phyloP scores from a whole-genome alignment of 2,888 invertebrate genomes.

The Cremastinae sp. region DNA sequence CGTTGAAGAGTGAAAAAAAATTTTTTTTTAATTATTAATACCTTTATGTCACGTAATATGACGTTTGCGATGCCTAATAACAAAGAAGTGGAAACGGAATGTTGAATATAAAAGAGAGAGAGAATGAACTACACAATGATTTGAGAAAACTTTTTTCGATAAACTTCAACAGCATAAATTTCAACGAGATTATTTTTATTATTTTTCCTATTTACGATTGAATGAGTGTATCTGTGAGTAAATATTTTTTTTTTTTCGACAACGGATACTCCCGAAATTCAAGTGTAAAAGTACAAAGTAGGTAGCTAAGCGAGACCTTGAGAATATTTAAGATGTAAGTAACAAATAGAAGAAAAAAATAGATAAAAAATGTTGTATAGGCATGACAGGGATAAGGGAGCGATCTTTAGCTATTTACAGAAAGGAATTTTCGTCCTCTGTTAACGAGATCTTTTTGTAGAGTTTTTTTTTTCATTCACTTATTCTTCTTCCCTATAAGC shows the following conservation, averaged over 20 bases:
- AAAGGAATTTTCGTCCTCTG: slow-evolving; percentile 33
- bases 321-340: slow-evolving; percentile 66
- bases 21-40: slow-evolving; percentile 34
- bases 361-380: slow-evolving; percentile 70
- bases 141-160: slow-evolving; percentile 7
- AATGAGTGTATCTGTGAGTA: neutral
- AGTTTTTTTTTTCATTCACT: slow-evolving; percentile 32
- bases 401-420: slow-evolving; percentile 69
- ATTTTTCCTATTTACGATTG: slow-evolving; percentile 8
- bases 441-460: slow-evolving; percentile 17
- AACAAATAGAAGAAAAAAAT: slow-evolving; percentile 13
- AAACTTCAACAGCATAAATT: neutral
- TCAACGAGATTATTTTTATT: neutral
- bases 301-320: slow-evolving; percentile 72
- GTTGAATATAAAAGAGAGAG: no score
- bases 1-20: slow-evolving; percentile 53
- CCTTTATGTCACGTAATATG: no score
- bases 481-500: slow-evolving; percentile 41
- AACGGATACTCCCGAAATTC: slow-evolving; percentile 58
- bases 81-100: no score
- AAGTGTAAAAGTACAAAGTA: slow-evolving; percentile 72
- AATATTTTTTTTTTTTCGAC: slow-evolving; percentile 19
- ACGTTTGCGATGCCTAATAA: no score
- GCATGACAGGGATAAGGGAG: slow-evolving; percentile 72
- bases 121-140: no score